Percentiles rank a stretch among this genome's conserved stretches.
These are phyloP conservation scores for Vollenhovia emeryi DNA, from an alignment of 1,140 invertebrate species.

Conservation along the genomic window DNA sequence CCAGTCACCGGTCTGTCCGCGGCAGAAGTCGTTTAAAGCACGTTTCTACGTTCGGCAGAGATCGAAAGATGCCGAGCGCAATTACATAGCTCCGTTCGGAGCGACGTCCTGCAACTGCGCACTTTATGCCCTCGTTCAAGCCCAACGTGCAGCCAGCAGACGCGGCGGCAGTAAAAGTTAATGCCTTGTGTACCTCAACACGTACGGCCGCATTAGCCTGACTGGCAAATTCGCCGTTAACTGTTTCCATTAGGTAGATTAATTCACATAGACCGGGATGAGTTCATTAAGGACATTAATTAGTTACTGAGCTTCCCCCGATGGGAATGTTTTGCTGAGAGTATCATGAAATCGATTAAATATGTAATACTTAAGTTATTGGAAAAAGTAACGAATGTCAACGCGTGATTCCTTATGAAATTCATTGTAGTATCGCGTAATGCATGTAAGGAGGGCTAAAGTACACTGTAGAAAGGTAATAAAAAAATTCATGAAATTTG, in stretches of 20 bases:
- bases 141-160: background rate
- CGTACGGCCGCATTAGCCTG: background rate
- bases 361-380: too few relatives aligned
- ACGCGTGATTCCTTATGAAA: too few relatives aligned
- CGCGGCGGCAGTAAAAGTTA: constrained; percentile 21
- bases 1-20: constrained; percentile 64
- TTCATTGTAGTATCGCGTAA: too few relatives aligned
- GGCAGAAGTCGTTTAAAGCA: constrained; percentile 66
- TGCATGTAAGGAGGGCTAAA: too few relatives aligned
- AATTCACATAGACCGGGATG: background rate
- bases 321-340: too few relatives aligned
- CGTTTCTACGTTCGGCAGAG: constrained; percentile 37
- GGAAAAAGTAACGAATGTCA: too few relatives aligned
- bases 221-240: background rate
- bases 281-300: background rate
- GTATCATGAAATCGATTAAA: too few relatives aligned
- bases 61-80: constrained; percentile 40
- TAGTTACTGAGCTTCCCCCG: background rate
- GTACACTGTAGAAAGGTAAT: too few relatives aligned
- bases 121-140: constrained; percentile 12
- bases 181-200: background rate
- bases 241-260: background rate
- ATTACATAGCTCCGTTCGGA: constrained; percentile 19
- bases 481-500: too few relatives aligned
- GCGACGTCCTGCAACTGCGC: background rate